Evolutionary conservation across 2,113 vertebrate species (phyloP).

Genomic region (Perca flavescens): DNA sequence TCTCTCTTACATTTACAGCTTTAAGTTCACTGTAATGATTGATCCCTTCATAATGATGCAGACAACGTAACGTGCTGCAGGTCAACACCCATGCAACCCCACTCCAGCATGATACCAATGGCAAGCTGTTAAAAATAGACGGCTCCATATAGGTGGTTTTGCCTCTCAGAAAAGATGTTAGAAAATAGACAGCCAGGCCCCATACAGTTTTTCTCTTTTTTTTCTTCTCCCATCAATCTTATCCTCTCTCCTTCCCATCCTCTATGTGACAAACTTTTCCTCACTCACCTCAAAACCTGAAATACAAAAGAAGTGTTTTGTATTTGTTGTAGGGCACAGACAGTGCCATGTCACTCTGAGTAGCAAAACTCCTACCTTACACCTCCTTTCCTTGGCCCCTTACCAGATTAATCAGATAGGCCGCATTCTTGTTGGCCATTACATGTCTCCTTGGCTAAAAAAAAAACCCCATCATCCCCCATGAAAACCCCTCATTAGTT

Average conservation of each 20-base stretch:
- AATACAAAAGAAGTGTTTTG: not conserved
- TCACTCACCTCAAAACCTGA: not conserved
- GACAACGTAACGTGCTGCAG: not conserved
- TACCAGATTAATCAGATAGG: slow-evolving; percentile 56
- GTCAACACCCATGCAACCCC: not conserved
- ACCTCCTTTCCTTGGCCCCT: slow-evolving; percentile 10
- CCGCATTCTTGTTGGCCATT: slow-evolving; percentile 54
- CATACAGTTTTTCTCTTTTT: not conserved
- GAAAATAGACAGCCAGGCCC: not conserved
- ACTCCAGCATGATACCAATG: slow-evolving; percentile 16
- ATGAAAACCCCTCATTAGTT: slow-evolving; percentile 51
- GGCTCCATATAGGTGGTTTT: slow-evolving; percentile 10
- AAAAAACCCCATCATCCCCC: not conserved
- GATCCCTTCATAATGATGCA: not conserved
- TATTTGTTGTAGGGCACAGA: not conserved
- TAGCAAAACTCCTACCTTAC: not conserved
- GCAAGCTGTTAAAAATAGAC: slow-evolving; percentile 54
- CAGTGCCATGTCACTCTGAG: not conserved
- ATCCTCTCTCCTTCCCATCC: too few relatives aligned
- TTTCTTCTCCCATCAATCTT: not conserved
- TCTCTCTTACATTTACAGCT: not conserved
- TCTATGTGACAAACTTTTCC: not conserved
- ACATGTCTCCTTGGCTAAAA: slow-evolving; percentile 61
- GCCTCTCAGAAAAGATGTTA: slow-evolving; percentile 30
- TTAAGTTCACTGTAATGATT: not conserved